Conservation (phyloP, 2,888 invertebrate genomes). For the Physocephala rufipes region DNA sequence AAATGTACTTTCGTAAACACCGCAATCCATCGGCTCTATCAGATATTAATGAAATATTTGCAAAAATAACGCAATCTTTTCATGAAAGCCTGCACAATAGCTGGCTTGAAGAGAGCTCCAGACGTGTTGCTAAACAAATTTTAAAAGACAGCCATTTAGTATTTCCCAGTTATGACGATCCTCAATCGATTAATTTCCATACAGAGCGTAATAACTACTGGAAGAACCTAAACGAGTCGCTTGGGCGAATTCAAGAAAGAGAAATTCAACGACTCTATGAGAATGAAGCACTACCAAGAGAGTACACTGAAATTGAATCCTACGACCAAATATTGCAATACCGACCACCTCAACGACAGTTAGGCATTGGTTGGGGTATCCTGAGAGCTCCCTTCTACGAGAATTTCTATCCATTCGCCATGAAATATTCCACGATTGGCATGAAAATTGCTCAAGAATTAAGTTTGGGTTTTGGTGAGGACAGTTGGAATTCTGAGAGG, state of each 20-base stretch:
- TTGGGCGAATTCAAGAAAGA: slow-evolving; percentile 45
- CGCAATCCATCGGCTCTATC: slow-evolving; percentile 44
- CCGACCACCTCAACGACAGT: slow-evolving; percentile 51
- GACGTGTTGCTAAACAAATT: slow-evolving; percentile 53
- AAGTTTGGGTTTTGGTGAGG: slow-evolving; percentile 56
- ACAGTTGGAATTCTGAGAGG: slow-evolving; percentile 56
- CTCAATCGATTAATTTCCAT: slow-evolving; percentile 45
- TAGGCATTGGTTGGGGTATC: slow-evolving; percentile 56
- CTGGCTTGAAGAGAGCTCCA: slow-evolving; percentile 58
- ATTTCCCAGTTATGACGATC: slow-evolving; percentile 45
- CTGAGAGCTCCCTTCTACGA: slow-evolving; percentile 58
- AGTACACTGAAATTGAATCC: slow-evolving; percentile 53
- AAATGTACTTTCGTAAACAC: slow-evolving; percentile 54
- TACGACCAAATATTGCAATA: slow-evolving; percentile 54
- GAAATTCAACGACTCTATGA: slow-evolving; percentile 49
- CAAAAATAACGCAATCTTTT: slow-evolving; percentile 48
- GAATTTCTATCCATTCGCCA: slow-evolving; percentile 49
- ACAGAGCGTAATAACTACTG: slow-evolving; percentile 53
- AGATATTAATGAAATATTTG: slow-evolving; percentile 49
- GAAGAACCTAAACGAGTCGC: slow-evolving; percentile 53
- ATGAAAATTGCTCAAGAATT: slow-evolving; percentile 51
- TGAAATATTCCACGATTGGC: slow-evolving; percentile 56
- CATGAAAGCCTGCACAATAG: slow-evolving; percentile 47
- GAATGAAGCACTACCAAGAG: slow-evolving; percentile 43
- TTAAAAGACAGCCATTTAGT: slow-evolving; percentile 49